Evolutionary conservation across 1,140 invertebrate species (phyloP).

Genomic region (Littorina saxatilis): DNA sequence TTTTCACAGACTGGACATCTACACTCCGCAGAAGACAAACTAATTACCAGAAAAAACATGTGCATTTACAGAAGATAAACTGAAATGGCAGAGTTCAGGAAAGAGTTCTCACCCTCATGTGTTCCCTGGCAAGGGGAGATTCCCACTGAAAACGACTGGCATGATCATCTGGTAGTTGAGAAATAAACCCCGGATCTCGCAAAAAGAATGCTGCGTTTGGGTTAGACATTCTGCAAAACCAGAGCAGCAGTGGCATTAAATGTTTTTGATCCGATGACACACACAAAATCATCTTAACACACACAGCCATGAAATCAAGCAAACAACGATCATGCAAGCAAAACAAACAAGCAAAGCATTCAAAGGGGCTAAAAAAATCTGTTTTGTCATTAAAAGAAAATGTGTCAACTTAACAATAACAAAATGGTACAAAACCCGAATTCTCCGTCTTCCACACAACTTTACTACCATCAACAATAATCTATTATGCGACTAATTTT

Average conservation of each 20-base stretch:
- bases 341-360: slow-evolving; percentile 1
- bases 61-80: background rate
- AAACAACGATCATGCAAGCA: slow-evolving; percentile 12
- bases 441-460: too few species aligned
- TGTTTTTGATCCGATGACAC: background rate
- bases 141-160: slow-evolving; percentile 63
- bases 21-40: too few species aligned
- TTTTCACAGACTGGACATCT: too few species aligned
- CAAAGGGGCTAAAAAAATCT: too few species aligned
- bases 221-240: slow-evolving; percentile 64
- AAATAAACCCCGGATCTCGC: slow-evolving; percentile 54
- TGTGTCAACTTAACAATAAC: too few species aligned
- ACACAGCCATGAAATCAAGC: background rate
- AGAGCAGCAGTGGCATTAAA: slow-evolving; percentile 28
- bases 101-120: slow-evolving; percentile 60
- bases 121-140: slow-evolving; percentile 52
- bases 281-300: background rate
- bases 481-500: too few species aligned
- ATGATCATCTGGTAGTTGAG: slow-evolving; percentile 62
- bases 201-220: slow-evolving; percentile 72
- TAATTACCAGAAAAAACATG: too few species aligned
- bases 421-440: too few species aligned
- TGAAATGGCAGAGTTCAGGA: slow-evolving; percentile 3
- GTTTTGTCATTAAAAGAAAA: too few species aligned
- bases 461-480: too few species aligned